Base-by-base conservation (phyloP, 1,140 invertebrate genomes). In the Homalodisca vitripennis region DNA sequence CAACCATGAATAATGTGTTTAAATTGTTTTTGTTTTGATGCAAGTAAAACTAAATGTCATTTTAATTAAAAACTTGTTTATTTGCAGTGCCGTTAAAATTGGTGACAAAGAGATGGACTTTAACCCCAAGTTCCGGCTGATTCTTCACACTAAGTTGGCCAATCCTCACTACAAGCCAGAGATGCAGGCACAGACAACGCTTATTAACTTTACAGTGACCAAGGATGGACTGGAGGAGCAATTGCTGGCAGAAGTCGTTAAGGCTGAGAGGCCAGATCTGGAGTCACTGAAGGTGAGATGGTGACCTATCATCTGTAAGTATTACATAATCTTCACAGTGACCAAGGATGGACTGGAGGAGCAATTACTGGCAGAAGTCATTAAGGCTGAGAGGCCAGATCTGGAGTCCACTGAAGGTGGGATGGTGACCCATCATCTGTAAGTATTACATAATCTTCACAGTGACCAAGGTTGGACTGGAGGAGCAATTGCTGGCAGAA, bases 371-470 rank as follows among this genome's bases (percentile, higher is more conserved):
- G 95, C 93, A 17, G 94, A 94, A 81, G 95, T 98, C 12, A 95
- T 98, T 0, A 94, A 94, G 82, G 90, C 89, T 2, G 95, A 98
- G 81, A 84, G 95, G 74, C 95, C 95, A 0, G 95, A 98, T 80
- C 83, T 98, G 20, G 95, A 98, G 81, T 80, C n/a, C 85, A 26
- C 80, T 87, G 32, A 85, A 88, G 72, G 82, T 84, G 2, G 17
- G 17, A 6, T 41, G n/a, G n/a, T n/a, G n/a, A n/a, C n/a, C n/a
- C n/a, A n/a, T n/a, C n/a, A n/a, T n/a, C n/a, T n/a, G n/a, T n/a
- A n/a, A n/a, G n/a, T n/a, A n/a, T n/a, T n/a, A n/a, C n/a, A 97
- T 98, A 63, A 97, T 97, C 79, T 98, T 97, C 76, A 97, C 95
- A 30, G 95, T 98, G 0, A 98, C 95, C 0, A 86, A 87, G 74